These are phyloP conservation scores for Balaeniceps rex DNA, from an alignment of 2,113 vertebrate species.

Conservation along the genomic window DNA sequence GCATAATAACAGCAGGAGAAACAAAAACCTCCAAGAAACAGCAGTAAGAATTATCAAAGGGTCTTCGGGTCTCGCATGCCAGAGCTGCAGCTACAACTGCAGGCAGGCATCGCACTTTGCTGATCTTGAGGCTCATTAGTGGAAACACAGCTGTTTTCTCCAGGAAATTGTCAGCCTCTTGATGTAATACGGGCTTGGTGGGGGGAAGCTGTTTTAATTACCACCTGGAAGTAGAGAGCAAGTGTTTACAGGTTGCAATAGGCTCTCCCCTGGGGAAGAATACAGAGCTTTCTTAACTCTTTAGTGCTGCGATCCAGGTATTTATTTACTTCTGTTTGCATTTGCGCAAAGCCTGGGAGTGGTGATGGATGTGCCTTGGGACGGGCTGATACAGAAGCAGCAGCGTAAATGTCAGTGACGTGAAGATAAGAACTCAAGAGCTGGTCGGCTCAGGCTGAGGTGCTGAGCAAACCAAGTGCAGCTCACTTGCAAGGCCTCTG, in stretches of 20 bases:
- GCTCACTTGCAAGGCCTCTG: background rate
- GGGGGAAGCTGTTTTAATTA: background rate
- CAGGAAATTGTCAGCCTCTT: background rate
- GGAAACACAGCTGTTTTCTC: background rate
- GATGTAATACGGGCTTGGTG: background rate
- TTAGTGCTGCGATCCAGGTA: background rate
- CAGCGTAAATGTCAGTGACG: background rate
- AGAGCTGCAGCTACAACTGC: background rate
- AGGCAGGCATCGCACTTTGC: background rate
- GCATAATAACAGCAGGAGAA: background rate
- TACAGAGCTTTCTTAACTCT: background rate
- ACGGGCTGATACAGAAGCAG: background rate
- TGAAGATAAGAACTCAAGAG: background rate
- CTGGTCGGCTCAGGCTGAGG: background rate
- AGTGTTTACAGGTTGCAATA: background rate
- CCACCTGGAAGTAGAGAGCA: background rate
- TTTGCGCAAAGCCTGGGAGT: background rate
- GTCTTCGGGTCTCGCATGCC: background rate
- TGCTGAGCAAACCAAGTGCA: accelerated
- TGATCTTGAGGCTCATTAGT: background rate
- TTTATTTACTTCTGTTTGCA: background rate
- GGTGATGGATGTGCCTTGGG: background rate
- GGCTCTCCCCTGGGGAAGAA: background rate
- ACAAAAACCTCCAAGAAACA: background rate
- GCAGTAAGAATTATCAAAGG: background rate